Conservation (phyloP, 2,113 vertebrate genomes). For the Sorex fumeus region DNA sequence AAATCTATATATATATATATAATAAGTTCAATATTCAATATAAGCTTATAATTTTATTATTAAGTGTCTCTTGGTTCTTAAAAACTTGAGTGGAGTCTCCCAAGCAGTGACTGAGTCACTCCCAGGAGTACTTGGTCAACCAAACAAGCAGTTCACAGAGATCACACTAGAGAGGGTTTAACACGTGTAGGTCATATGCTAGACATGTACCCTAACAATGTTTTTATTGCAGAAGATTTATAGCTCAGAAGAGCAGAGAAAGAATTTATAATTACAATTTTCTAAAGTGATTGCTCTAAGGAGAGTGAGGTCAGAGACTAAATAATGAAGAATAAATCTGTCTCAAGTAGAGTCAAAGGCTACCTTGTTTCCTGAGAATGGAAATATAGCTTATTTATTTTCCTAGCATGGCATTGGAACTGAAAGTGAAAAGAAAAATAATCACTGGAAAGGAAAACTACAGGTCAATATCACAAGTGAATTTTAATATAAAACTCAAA, state of each 20-base stretch:
- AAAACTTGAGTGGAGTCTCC: no score
- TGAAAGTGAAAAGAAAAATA: conserved; percentile 3
- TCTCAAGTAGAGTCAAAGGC: not conserved
- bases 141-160: no score
- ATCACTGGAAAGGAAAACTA: conserved; percentile 27
- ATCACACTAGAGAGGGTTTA: no score
- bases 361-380: not conserved
- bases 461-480: not conserved
- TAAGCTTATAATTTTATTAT: no score
- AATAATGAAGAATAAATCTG: not conserved
- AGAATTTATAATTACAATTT: no score
- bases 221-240: no score
- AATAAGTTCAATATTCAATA: no score
- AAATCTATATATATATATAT: not conserved
- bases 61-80: not conserved
- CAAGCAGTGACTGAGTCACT: no score
- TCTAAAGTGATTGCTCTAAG: not conserved
- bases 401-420: conserved; percentile 1
- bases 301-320: not conserved
- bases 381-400: not conserved
- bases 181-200: not conserved
- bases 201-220: no score
- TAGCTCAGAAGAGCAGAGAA: no score
- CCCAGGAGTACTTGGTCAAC: no score
- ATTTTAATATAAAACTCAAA: conserved; percentile 18